Conservation (phyloP, 1,140 invertebrate species). For the Cherax quadricarinatus region DNA sequence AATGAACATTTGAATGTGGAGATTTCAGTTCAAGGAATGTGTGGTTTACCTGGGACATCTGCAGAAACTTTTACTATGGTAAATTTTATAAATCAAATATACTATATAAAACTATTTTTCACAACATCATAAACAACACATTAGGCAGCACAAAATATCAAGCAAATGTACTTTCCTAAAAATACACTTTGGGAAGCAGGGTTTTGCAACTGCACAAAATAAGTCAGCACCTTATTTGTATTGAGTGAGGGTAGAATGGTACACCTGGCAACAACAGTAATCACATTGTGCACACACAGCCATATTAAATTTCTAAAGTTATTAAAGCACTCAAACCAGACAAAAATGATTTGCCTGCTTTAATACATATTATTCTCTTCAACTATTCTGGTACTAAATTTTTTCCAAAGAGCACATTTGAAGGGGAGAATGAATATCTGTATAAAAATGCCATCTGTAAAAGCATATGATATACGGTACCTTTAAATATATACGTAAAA, state of each 20-base stretch:
- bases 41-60: slow-evolving; percentile 49
- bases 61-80: slow-evolving; percentile 29
- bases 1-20: slow-evolving; percentile 45
- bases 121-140: slow-evolving; percentile 65
- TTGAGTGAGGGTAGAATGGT: slow-evolving; percentile 51
- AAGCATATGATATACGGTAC: slow-evolving; percentile 38
- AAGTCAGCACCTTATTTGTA: slow-evolving; percentile 61
- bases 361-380: slow-evolving; percentile 12
- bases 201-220: slow-evolving; percentile 50
- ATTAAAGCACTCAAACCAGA: slow-evolving; percentile 29
- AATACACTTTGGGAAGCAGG: slow-evolving; percentile 66
- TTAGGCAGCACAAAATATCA: slow-evolving; percentile 59
- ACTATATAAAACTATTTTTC: slow-evolving; percentile 64
- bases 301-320: slow-evolving; percentile 9
- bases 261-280: slow-evolving; percentile 41
- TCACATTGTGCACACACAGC: slow-evolving; percentile 54
- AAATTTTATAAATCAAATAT: slow-evolving; percentile 53
- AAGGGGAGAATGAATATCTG: slow-evolving; percentile 41
- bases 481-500: slow-evolving; percentile 33
- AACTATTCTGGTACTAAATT: slow-evolving; percentile 42
- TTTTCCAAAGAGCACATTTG: slow-evolving; percentile 30
- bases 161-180: slow-evolving; percentile 55
- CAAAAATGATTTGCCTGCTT: slow-evolving; percentile 9
- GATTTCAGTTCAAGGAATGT: slow-evolving; percentile 62
- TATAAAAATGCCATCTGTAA: slow-evolving; percentile 56